Evolutionary conservation across 2,888 invertebrate species (phyloP).

Genomic region (Chouioia cunea): DNA sequence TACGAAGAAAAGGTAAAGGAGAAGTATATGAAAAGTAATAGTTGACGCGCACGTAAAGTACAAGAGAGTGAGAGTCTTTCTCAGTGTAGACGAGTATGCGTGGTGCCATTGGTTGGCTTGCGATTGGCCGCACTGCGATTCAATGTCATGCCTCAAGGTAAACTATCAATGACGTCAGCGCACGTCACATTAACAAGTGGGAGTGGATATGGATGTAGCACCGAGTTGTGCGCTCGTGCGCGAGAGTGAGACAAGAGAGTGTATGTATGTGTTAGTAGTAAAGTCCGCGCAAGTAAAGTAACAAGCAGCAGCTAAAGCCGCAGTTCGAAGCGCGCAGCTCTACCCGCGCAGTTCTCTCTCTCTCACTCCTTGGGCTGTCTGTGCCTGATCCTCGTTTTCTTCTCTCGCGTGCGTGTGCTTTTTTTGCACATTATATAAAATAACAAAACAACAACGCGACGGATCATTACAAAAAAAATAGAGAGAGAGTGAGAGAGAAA

Average conservation of each 20-base stretch:
- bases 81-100: too few relatives aligned
- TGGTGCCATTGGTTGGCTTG: constrained; percentile 1
- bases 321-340: background rate
- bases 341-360: background rate
- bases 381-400: too few relatives aligned
- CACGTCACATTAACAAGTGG: constrained; percentile 68
- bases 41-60: background rate
- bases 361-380: background rate
- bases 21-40: too few relatives aligned
- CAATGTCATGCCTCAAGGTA: constrained; percentile 69
- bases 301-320: background rate
- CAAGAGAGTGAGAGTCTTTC: constrained; percentile 14
- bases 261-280: background rate
- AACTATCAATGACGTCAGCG: constrained; percentile 68
- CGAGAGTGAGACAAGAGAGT: too few relatives aligned
- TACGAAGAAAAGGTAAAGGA: too few relatives aligned
- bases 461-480: too few relatives aligned
- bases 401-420: background rate
- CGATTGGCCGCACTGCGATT: constrained; percentile 51
- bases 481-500: background rate
- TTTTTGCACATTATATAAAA: background rate
- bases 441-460: background rate
- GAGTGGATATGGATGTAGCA: constrained; percentile 66
- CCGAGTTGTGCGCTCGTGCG: constrained; percentile 46
- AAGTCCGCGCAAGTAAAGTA: constrained; percentile 9